Base-by-base conservation (phyloP, 2,113 vertebrate genomes). In the Oryzias javanicus region DNA sequence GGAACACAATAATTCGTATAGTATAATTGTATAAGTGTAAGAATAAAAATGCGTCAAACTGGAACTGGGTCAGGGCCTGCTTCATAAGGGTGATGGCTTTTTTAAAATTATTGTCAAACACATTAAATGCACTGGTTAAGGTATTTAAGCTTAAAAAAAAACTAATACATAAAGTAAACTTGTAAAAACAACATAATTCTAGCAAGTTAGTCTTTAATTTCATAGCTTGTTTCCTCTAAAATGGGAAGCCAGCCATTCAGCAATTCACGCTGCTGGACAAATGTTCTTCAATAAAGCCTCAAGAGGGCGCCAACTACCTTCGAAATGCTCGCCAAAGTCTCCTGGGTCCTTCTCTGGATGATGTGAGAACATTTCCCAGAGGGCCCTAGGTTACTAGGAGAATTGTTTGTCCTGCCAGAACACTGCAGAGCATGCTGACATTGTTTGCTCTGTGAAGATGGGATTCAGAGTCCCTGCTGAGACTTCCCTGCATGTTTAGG, bases 291-390 rank as follows among this genome's bases (percentile, higher is more conserved):
- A 12, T 85, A 86, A 27, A 89, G 42, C 79, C 87, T 83, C 66
- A 91, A 55, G 73, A 90, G 90, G 51, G 82, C 76, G 29, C 78
- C 75, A 75, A 91, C 89, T 48, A 88, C 82, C 56, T 90, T 85
- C 29, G 66, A 40, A 55, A 49, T 20, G 66, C 76, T 81, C 46
- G 12, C 19, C 22, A 77, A 50, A 42, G 74, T 68, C 42, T 55
- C 71, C 44, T 49, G 74, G 0, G 64, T 82, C 22, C 42, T 56
- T 35, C 22, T 4, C 76, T 74, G 27, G 83, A 72, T 46, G 63
- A 74, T 44, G 24, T 51, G 40, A 90, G 81, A 27, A 87, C 89
- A 19, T 86, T 81, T 14, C 40, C 55, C 40, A 91, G 82, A 67
- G 89, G 91, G 55, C 20, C 10, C 52, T 25, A 84, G 63, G 79